Percentiles rank a stretch among this genome's conserved stretches.
Conservation (phyloP, 2,797 vertebrate species). For the Heteromormyrus szaboi region DNA sequence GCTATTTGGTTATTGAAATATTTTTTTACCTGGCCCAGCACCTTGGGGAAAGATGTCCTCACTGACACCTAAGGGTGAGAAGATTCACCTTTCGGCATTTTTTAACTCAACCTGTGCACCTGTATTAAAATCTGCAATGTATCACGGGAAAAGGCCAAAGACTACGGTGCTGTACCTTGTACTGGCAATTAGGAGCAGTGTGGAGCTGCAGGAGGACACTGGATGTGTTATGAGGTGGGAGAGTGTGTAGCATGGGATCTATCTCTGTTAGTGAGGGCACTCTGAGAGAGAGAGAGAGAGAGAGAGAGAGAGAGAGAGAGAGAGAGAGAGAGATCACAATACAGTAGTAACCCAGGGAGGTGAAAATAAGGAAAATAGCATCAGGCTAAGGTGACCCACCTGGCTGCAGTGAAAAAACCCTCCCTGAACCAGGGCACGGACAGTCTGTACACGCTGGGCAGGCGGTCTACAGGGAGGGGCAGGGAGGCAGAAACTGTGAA, state of each 20-base stretch:
- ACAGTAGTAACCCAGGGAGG: not conserved
- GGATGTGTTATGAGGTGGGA: constrained; percentile 69
- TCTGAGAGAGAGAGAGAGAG: constrained; percentile 56
- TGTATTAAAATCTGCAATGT: not conserved
- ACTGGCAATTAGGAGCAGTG: constrained; percentile 84
- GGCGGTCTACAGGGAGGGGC: constrained; percentile 59
- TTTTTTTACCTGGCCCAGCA: constrained; percentile 85
- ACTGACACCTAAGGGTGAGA: constrained; percentile 68
- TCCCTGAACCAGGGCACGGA: constrained; percentile 87
- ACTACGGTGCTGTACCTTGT: constrained; percentile 67
- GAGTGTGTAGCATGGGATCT: constrained; percentile 80
- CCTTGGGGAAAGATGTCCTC: constrained; percentile 75
- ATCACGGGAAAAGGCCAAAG: not conserved
- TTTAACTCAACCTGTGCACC: not conserved
- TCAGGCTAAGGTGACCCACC: constrained; percentile 49
- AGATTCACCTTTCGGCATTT: not conserved
- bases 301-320: constrained; percentile 25
- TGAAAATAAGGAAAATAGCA: not conserved
- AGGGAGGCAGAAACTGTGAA: constrained; percentile 14
- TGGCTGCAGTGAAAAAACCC: constrained; percentile 73
- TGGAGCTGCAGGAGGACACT: constrained; percentile 73
- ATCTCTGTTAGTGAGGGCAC: constrained; percentile 77
- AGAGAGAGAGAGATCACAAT: constrained; percentile 23
- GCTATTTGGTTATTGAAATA: not conserved
- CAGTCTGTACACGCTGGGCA: constrained; percentile 77